phyloP scores from a whole-genome alignment of 2,113 vertebrate genomes.

The Cyprinodon tularosa region DNA sequence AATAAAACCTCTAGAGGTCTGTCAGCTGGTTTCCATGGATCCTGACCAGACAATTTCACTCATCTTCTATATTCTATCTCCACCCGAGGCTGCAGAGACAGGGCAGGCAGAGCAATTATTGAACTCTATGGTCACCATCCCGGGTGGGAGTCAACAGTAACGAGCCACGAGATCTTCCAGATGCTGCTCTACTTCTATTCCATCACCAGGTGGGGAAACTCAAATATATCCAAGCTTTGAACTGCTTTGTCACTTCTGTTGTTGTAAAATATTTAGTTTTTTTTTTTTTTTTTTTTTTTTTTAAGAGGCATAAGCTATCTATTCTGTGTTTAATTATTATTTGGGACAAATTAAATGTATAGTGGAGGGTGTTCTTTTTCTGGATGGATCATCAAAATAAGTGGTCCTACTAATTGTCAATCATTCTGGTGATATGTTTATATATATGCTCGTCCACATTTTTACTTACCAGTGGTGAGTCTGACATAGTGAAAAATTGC shows the following conservation, averaged over 20 bases:
- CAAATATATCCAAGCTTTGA: neutral
- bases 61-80: neutral
- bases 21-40: neutral
- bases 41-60: neutral
- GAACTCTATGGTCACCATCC: conserved; percentile 83
- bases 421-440: too few relatives aligned
- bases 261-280: too few relatives aligned
- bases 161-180: conserved; percentile 75
- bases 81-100: conserved; percentile 86
- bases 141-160: conserved; percentile 80
- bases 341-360: too few relatives aligned
- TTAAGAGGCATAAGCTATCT: neutral
- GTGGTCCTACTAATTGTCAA: too few relatives aligned
- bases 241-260: neutral
- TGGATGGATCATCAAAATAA: too few relatives aligned
- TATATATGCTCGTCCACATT: too few relatives aligned
- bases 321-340: too few relatives aligned
- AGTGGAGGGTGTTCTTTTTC: too few relatives aligned
- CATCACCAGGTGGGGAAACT: conserved; percentile 82
- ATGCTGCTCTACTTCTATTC: conserved; percentile 85
- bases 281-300: neutral
- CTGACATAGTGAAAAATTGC: too few relatives aligned
- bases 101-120: conserved; percentile 82
- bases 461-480: too few relatives aligned
- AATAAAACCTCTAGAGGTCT: neutral